Evolutionary conservation across 2,797 vertebrate species (phyloP), one percentile per base, ranked within the genome.

Genomic region (Valencia hispanica): DNA sequence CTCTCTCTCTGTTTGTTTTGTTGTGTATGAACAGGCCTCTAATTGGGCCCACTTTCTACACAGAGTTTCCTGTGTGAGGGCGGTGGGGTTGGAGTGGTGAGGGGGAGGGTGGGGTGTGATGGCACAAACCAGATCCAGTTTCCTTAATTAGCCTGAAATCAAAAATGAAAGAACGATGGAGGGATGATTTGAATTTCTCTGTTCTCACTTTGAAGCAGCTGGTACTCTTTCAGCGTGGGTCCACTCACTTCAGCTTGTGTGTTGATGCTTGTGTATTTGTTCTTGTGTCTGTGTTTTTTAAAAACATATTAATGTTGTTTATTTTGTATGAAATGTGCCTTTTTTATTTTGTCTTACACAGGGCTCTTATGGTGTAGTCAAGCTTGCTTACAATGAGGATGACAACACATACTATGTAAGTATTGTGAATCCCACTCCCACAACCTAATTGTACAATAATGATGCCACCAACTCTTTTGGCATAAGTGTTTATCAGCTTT

Each of bases 341-440:
- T 81, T 86, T 85, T 74, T 78, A 2, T 66, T n/a, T 80, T 79
- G 68, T 70, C 68, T 77, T 36, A 36, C 70, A 71, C 73, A 99
- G 98, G 98, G 98, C 90, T 99, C 98, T 87, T 99, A 99, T 0
- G 98, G 98, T 3, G 98, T 99, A 80, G 98, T 99, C 91, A 99
- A 99, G 93, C 93, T 99, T 94, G 98, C 98, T n/a, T 99, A 99
- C 94, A 99, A 99, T 0, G 98, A 99, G 91, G 96, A 99, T 0
- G 97, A 99, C 92, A 99, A 98, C 93, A 99, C 96, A 20, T 99
- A 99, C 94, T 99, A 99, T 86, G 98, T 99, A 94, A 97, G 98
- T 97, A 18, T 74, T 65, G n/a, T n/a, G 20, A 61, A 34, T 4
- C 22, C 22, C 47, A 74, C 50, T 43, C 22, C 39, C 7, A 43